phyloP scores from a whole-genome alignment of 2,888 invertebrate genomes.

The Embidobia sp. region DNA sequence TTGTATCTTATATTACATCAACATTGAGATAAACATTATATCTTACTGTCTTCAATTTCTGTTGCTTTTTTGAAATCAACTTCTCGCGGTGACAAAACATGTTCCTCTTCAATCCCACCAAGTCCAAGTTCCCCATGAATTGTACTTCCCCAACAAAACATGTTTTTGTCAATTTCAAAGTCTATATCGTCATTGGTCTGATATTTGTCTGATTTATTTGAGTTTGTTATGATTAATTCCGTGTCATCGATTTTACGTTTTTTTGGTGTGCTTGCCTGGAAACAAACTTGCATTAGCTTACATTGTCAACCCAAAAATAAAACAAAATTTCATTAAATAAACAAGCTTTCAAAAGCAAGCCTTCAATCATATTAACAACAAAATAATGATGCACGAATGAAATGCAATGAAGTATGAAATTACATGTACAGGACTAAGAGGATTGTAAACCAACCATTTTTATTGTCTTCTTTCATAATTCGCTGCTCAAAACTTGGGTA shows the following conservation, averaged over 20 bases:
- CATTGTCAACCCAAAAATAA: neutral
- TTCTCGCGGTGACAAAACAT: slow-evolving; percentile 82
- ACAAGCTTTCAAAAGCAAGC: slow-evolving; percentile 35
- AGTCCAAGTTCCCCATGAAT: slow-evolving; percentile 90
- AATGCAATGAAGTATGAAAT: slow-evolving; percentile 52
- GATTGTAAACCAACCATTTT: slow-evolving; percentile 62
- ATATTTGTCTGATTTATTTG: too few relatives aligned
- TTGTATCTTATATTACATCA: too few relatives aligned
- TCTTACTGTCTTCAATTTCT: slow-evolving; percentile 80
- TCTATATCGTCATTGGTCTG: slow-evolving; percentile 29
- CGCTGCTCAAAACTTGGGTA: slow-evolving; percentile 57
- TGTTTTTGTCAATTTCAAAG: slow-evolving; percentile 71
- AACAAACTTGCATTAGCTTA: neutral
- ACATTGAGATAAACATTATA: neutral
- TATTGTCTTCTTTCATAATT: slow-evolving; percentile 62
- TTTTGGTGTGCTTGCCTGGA: slow-evolving; percentile 72
- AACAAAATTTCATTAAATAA: neutral
- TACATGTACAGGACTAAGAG: slow-evolving; percentile 38
- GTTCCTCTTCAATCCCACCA: slow-evolving; percentile 89
- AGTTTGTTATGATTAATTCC: slow-evolving; percentile 26
- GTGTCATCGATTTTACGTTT: slow-evolving; percentile 70
- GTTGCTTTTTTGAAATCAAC: slow-evolving; percentile 79
- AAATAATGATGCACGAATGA: slow-evolving; percentile 12
- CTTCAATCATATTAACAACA: slow-evolving; percentile 8
- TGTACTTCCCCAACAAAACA: slow-evolving; percentile 91